A percentile compares a stretch with the other conserved stretches of the same genome.
Evolutionary conservation across 1,140 invertebrate genomes (phyloP).

Genomic region (Gryllus bimaculatus): DNA sequence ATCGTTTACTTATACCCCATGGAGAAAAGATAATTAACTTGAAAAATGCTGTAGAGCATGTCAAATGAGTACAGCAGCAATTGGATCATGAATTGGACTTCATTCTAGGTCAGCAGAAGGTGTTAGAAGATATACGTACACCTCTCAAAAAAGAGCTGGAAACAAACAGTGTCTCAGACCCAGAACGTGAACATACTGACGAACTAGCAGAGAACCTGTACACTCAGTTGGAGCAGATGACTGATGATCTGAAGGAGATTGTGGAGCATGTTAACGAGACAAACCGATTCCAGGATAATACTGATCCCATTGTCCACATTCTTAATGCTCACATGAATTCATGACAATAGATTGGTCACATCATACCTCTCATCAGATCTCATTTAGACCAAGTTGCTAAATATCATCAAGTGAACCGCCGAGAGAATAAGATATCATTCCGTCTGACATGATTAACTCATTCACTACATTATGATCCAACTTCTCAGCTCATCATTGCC

Average conservation of each 20-base stretch:
- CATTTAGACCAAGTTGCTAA: conserved; percentile 76
- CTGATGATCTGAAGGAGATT: conserved; percentile 88
- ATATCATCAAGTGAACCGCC: conserved; percentile 65
- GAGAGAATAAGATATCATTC: conserved; percentile 62
- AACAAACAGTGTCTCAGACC: conserved; percentile 59
- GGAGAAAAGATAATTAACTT: conserved; percentile 74
- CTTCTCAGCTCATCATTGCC: background rate
- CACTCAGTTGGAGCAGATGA: conserved; percentile 87
- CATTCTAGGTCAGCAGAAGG: conserved; percentile 82
- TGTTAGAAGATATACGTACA: conserved; percentile 75
- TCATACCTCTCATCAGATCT: conserved; percentile 58
- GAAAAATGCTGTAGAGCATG: conserved; percentile 72
- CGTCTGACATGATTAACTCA: conserved; percentile 44
- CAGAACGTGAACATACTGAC: conserved; percentile 80
- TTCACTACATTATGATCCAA: background rate
- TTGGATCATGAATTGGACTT: conserved; percentile 92
- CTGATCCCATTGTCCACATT: conserved; percentile 85
- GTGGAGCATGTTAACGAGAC: conserved; percentile 89
- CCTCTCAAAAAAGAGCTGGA: conserved; percentile 74
- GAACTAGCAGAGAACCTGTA: conserved; percentile 81
- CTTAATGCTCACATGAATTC: conserved; percentile 95
- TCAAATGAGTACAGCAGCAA: conserved; percentile 81
- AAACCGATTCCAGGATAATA: conserved; percentile 70
- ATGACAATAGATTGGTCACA: conserved; percentile 83
- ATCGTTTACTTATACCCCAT: conserved; percentile 79